These are phyloP conservation scores for Pleuronectes platessa DNA, from an alignment of 2,113 vertebrate genomes.

Conservation along the genomic window DNA sequence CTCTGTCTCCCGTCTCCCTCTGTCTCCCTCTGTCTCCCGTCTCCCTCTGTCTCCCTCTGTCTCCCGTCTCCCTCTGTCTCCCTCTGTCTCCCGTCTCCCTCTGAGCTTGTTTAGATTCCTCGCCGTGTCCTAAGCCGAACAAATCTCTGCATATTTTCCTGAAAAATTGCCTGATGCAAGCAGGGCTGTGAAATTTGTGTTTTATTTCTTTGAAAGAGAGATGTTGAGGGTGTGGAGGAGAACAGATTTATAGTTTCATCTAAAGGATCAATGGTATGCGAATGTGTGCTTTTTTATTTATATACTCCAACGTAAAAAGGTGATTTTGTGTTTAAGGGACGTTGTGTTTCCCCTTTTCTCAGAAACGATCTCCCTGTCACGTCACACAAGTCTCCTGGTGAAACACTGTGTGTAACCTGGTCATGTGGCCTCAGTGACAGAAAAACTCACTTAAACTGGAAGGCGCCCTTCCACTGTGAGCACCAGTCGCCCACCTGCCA, in stretches of 20 bases:
- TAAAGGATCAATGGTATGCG: slow-evolving; percentile 5
- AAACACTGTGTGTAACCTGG: neutral
- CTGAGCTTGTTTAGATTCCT: slow-evolving; percentile 62
- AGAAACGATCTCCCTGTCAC: neutral
- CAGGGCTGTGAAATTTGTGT: slow-evolving; percentile 7
- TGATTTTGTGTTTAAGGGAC: neutral
- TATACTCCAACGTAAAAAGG: neutral
- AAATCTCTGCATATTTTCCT: slow-evolving; percentile 68
- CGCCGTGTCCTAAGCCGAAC: slow-evolving; percentile 67
- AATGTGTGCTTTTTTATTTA: slow-evolving; percentile 17
- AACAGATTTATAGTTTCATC: slow-evolving; percentile 10
- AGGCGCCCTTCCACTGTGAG: slow-evolving; percentile 7
- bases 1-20: neutral
- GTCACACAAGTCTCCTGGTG: neutral
- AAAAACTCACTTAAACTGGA: slow-evolving; percentile 18
- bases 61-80: neutral
- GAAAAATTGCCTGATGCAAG: slow-evolving; percentile 54
- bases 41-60: slow-evolving; percentile 3
- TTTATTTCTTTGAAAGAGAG: slow-evolving; percentile 19
- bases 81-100: neutral
- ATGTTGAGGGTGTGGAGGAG: slow-evolving; percentile 9
- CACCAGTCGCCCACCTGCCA: slow-evolving; percentile 17
- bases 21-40: slow-evolving; percentile 6
- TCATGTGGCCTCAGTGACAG: slow-evolving; percentile 5
- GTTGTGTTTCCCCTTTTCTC: neutral